A percentile compares a stretch with the other conserved stretches of the same genome.
Evolutionary conservation across 2,797 vertebrate genomes (phyloP).

Genomic region (Rhabdomys pumilio): DNA sequence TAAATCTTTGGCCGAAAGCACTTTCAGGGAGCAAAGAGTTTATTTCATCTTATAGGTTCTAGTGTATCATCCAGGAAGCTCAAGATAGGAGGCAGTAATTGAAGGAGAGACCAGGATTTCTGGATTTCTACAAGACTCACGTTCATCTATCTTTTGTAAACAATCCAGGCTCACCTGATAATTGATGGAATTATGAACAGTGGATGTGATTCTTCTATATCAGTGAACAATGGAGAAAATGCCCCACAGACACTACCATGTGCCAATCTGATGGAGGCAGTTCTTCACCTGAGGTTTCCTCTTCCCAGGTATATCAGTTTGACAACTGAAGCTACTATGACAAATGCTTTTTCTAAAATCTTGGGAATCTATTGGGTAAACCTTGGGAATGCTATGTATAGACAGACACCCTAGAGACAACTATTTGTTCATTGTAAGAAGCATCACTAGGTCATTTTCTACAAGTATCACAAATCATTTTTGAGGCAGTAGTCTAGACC

Average conservation of each 20-base stretch:
- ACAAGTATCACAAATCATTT: background rate
- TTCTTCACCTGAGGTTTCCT: background rate
- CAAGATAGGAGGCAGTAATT: background rate
- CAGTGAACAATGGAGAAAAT: background rate
- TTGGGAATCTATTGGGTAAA: background rate
- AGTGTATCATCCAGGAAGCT: background rate
- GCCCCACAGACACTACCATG: background rate
- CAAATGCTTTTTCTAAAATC: background rate
- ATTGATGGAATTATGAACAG: background rate
- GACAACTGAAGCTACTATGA: background rate
- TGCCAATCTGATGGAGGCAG: background rate
- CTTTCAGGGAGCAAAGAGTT: background rate
- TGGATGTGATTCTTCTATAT: background rate
- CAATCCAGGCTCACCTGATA: background rate
- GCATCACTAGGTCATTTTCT: conserved; percentile 27
- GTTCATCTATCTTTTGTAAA: background rate
- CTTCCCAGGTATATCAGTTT: background rate
- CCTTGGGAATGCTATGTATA: conserved; percentile 44
- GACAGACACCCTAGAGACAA: background rate
- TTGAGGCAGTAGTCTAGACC: background rate
- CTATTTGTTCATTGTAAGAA: background rate
- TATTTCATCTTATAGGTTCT: background rate
- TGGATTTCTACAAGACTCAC: background rate
- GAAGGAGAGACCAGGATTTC: background rate
- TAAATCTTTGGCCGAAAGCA: background rate